Conservation (phyloP, 2,797 vertebrate species). For the Anguilla pacifica region DNA sequence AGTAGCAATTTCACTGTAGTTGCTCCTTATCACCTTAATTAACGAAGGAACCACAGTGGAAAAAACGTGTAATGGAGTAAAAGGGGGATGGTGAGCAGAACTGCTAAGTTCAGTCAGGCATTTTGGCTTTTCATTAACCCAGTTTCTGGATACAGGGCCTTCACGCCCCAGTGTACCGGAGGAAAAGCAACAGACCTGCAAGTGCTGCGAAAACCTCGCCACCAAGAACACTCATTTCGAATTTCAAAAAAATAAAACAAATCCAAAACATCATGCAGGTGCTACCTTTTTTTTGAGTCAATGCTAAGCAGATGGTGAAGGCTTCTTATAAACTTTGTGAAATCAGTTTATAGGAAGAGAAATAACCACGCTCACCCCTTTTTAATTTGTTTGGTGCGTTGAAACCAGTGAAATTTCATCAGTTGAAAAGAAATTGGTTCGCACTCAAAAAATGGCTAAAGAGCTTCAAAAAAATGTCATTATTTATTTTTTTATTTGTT, state of each 20-base stretch:
- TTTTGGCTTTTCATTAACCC: conserved; percentile 33
- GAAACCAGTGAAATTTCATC: no score
- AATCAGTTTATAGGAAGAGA: no score
- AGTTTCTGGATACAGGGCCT: background rate
- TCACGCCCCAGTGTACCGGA: conserved; percentile 4
- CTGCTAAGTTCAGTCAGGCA: background rate
- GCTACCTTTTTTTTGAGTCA: background rate
- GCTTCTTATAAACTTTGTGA: background rate
- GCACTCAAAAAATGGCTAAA: no score
- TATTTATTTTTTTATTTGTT: no score
- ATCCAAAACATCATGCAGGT: background rate
- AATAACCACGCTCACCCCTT: no score
- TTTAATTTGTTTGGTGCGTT: no score
- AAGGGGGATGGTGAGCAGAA: background rate
- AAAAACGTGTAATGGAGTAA: conserved; percentile 16
- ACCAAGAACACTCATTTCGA: background rate
- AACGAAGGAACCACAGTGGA: background rate
- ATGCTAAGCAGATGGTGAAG: background rate
- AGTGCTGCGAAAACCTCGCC: background rate
- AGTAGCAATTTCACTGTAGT: background rate
- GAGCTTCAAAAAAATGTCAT: no score
- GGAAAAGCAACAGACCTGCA: background rate
- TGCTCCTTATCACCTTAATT: conserved; percentile 17
- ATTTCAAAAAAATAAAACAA: background rate
- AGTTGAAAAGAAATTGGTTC: no score